Conservation (phyloP, 2,113 vertebrate species). For the Hippocampus mohnikei region DNA sequence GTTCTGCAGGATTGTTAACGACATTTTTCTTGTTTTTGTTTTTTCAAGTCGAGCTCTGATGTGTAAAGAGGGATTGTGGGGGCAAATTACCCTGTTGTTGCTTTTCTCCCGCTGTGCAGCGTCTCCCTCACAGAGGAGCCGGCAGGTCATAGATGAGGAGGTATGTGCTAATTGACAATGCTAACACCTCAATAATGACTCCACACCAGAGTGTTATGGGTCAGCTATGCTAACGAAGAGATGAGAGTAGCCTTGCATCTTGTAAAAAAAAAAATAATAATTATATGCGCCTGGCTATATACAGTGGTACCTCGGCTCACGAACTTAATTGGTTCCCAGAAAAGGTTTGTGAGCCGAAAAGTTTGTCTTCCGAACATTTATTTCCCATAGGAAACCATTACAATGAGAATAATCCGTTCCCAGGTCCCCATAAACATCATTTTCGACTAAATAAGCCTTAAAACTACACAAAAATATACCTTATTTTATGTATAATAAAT, state of each 20-base stretch:
- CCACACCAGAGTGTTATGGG: conserved; percentile 50
- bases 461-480: too few relatives aligned
- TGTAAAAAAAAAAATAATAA: background rate
- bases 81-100: conserved; percentile 58
- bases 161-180: conserved; percentile 59
- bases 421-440: too few relatives aligned
- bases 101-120: conserved; percentile 63
- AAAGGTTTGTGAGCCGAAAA: too few relatives aligned
- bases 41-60: conserved; percentile 28
- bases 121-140: conserved; percentile 56
- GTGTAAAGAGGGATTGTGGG: conserved; percentile 5
- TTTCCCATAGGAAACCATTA: too few relatives aligned
- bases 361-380: too few relatives aligned
- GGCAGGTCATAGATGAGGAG: conserved; percentile 33
- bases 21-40: conserved; percentile 10
- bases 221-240: conserved; percentile 52
- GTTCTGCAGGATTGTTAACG: conserved; percentile 10
- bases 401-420: too few relatives aligned
- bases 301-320: too few relatives aligned
- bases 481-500: too few relatives aligned
- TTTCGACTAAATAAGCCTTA: too few relatives aligned
- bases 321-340: too few relatives aligned
- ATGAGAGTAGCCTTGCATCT: conserved; percentile 39
- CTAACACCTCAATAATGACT: conserved; percentile 62
- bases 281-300: background rate